Evolutionary conservation across 1,140 invertebrate genomes (phyloP), one percentile per base, ranked within the genome.

Genomic region (Nixonia krombeini): DNA sequence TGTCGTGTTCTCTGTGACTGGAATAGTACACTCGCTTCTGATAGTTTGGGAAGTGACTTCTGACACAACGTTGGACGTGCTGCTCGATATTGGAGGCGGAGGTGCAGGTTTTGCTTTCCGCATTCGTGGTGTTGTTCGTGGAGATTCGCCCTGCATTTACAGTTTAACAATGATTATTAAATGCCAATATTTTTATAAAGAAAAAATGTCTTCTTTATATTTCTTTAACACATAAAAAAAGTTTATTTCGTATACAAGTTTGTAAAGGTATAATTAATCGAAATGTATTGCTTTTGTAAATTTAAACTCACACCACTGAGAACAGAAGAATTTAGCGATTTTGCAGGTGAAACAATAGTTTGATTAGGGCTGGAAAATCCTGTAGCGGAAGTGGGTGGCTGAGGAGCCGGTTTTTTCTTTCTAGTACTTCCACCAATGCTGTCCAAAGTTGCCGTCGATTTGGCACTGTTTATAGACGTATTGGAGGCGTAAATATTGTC

Each of bases 341-440:
- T 50, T 2, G 17, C 62, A 17, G 53, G 57, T 25, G 59, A 38
- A 28, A 40, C 1, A 23, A 21, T 17, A 50, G 42, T 53, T 38
- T 61, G 56, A 66, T 63, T 66, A 55, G 80, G 80, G 71, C 67
- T 74, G 53, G 57, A 18, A 72, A 69, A 26, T 49, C 46, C 35
- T 73, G 80, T 73, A 50, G 74, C 74, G 3, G 74, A 53, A 29
- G 77, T 85, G 1, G 91, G 91, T 42, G 91, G 91, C 17, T 87
- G 87, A 0, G 91, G 91, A 1, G 91, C 91, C 1, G 87, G 89
- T 52, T 90, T 89, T 72, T 91, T 92, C 72, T 92, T 92, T 29
- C 88, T 73, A 46, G 77, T 80, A 44, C 78, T 79, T 37, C 77
- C 75, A 26, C 81, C 73, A 18, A 69, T 72, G 21, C 76, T 80